Evolutionary conservation across 2,888 invertebrate species (phyloP), one percentile per base, ranked within the genome.

Genomic region (Caenorhabditis zanzibari): DNA sequence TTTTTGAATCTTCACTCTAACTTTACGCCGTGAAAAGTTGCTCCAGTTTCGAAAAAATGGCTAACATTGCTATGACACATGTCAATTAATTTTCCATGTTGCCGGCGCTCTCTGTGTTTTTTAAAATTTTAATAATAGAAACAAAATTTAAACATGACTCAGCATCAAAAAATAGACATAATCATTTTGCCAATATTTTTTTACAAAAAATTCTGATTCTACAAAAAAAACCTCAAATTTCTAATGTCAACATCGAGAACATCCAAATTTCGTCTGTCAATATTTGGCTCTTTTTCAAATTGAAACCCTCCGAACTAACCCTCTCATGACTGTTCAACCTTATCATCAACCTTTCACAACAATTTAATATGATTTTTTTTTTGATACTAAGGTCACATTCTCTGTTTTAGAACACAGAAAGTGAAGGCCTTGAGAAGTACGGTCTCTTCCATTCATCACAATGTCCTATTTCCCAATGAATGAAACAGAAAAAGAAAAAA

Each of bases 341-440:
- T 47, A 47, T 47, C 47, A 47, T 19, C 10, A 4, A 6, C 7
- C 7, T 47, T 5, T 47, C 47, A n/a, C 19, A 19, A 19, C n/a
- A n/a, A 4, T 47, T 16, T 44, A 5, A 44, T 16, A 12, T 0
- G 5, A 47, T 47, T 9, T 5, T 7, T 10, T 7, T 19, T 9
- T 6, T 4, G 19, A 5, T n/a, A n/a, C 16, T 47, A 47, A 47
- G 47, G 47, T 47, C 47, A 47, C 19, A 19, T n/a, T 47, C 5
- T n/a, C 44, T 44, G 9, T 24, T 24, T 16, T 9, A 41, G n/a
- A 9, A 64, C 47, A 68, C 22, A 24, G 54, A 24, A 49, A 22
- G 12, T 4, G 6, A 10, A 71, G 71, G 19, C 58, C 58, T 71
- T 71, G 71, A 71, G 22, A 71, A 58, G 26, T 22, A 19, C 19